Conservation (phyloP, 2,888 invertebrate genomes). For the Agrotis segetum region DNA sequence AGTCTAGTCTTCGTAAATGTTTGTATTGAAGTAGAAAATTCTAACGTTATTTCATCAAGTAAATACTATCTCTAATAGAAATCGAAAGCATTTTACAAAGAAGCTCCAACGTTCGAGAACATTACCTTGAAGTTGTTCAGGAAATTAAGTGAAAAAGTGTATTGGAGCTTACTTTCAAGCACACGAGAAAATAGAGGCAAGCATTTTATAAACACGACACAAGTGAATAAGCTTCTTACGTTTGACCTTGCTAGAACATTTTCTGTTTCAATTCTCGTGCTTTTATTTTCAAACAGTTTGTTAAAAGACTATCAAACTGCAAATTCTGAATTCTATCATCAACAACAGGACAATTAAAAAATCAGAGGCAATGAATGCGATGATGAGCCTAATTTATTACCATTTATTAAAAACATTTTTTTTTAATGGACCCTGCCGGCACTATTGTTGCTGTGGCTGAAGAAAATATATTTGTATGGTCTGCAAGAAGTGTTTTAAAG, state of each 20-base stretch:
- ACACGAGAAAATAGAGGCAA: conserved; percentile 33
- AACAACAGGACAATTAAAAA: too few species aligned
- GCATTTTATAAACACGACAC: conserved; percentile 15
- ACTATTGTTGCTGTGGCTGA: too few species aligned
- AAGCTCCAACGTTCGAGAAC: conserved; percentile 35
- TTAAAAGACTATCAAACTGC: too few species aligned
- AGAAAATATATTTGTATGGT: too few species aligned
- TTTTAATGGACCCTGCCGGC: too few species aligned
- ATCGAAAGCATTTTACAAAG: conserved; percentile 49
- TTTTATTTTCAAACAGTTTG: too few species aligned
- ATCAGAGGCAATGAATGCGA: too few species aligned
- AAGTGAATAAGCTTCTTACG: conserved; percentile 7
- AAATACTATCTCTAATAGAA: conserved; percentile 45
- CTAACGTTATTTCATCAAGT: conserved; percentile 40
- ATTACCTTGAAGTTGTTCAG: conserved; percentile 37
- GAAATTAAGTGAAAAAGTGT: conserved; percentile 49
- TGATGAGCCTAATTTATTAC: too few species aligned
- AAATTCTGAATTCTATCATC: too few species aligned
- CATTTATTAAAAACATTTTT: too few species aligned
- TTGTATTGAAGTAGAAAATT: conserved; percentile 16
- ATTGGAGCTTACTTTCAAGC: conserved; percentile 27
- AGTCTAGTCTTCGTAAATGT: neutral
- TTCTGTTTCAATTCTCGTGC: neutral
- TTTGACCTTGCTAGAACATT: conserved; percentile 5
- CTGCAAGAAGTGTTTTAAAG: too few species aligned